Evolutionary conservation across 2,797 vertebrate species (phyloP).

Genomic region (Crax fasciolata): DNA sequence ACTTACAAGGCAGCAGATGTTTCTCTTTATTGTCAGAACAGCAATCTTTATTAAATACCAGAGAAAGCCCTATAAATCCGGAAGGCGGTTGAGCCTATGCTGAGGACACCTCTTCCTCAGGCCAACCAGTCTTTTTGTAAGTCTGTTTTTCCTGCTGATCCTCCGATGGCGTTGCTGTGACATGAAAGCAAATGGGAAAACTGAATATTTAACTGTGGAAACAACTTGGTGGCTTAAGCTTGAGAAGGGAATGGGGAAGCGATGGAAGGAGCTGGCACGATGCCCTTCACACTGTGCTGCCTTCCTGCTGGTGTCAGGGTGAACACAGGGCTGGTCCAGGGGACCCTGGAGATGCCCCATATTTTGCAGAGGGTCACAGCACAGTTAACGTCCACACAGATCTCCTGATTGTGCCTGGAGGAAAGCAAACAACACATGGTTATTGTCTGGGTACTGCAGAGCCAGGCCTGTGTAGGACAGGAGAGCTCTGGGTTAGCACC

Average conservation of each 20-base stretch:
- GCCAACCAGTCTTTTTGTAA: slow-evolving; percentile 23
- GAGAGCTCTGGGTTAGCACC: background rate
- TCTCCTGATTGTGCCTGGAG: background rate
- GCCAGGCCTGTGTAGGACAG: background rate
- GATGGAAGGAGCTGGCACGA: background rate
- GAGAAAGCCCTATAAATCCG: slow-evolving; percentile 63
- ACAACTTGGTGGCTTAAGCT: background rate
- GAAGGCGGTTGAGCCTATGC: slow-evolving; percentile 24
- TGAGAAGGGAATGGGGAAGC: background rate
- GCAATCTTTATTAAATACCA: slow-evolving; percentile 76
- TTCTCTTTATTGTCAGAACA: slow-evolving; percentile 68
- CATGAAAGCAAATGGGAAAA: slow-evolving; percentile 56
- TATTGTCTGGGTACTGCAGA: slow-evolving; percentile 17
- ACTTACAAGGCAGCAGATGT: slow-evolving; percentile 60
- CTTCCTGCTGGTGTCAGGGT: background rate
- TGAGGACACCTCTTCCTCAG: slow-evolving; percentile 56
- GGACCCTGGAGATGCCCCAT: background rate
- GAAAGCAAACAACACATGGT: background rate
- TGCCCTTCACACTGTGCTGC: background rate
- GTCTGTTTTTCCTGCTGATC: slow-evolving; percentile 44
- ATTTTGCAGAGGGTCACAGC: background rate
- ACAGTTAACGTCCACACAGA: background rate
- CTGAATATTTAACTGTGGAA: slow-evolving; percentile 65
- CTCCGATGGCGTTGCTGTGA: slow-evolving; percentile 31
- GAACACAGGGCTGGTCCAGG: accelerated